Evolutionary conservation across 1,140 invertebrate species (phyloP), one percentile per base, ranked within the genome.

Genomic region (Drosophila repleta): DNA sequence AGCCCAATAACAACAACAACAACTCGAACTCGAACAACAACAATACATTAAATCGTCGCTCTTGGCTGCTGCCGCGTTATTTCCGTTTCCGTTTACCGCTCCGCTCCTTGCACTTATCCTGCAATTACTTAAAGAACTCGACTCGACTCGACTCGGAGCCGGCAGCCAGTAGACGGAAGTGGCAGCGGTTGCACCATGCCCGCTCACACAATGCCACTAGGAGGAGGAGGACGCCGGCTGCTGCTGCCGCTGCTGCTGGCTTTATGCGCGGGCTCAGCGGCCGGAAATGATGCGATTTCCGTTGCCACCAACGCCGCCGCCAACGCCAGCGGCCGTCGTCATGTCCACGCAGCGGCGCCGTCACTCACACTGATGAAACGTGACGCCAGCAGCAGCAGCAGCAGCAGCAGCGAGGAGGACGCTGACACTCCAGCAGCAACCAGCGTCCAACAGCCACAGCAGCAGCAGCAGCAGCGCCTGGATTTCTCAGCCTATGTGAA

Each of bases 201-300:
- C 46, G 26, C 3, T 10, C 35, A 26, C 13, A 55, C 67, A 39
- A 29, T 63, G 61, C 48, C 56, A 41, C 35, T n/a, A n/a, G n/a
- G n/a, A n/a, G n/a, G n/a, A n/a, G 35, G 52, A 35, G 18, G 11
- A 39, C 32, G 35, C 35, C 21, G 35, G 32, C 32, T 3, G 32
- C 2, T 35, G 79, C 65, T 48, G n/a, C 37, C 41, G 43, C 20
- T 55, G 0, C 43, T 18, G 11, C 57, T 43, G n/a, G 60, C 37
- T 21, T 41, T 60, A 8, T 10, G 43, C 8, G 35, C 24, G 35
- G 53, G 1, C 10, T 4, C 17, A 37, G 26, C 63, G 26, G 37
- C 45, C 79, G 79, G 79, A 82, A 83, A 83, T 82, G 75, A 82
- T 64, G 79, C 63, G 53, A 83, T 79, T 75, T 82, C 79, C 79